Percentiles rank a stretch among this genome's conserved stretches.
Conservation (phyloP, 1,140 invertebrate species). For the Brachionus paranguensis region DNA sequence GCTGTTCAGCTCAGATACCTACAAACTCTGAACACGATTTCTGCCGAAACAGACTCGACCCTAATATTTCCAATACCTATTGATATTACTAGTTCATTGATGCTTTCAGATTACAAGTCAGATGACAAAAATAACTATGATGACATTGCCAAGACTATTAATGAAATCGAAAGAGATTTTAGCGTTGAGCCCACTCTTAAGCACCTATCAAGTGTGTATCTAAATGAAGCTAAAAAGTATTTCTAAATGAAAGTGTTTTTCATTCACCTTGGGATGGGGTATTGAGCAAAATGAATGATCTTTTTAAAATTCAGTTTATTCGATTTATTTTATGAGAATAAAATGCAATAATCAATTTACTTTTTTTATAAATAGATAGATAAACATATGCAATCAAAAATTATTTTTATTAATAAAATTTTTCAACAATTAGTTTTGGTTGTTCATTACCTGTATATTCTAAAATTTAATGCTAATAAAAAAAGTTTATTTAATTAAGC, state of each 20-base stretch:
- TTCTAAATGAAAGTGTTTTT: not conserved
- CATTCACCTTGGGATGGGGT: not conserved
- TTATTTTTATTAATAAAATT: no score
- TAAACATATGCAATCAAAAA: no score
- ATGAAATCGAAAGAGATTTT: not conserved
- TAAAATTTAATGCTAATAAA: no score
- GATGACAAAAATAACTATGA: not conserved
- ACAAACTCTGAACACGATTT: slow-evolving; percentile 85
- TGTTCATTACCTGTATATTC: no score
- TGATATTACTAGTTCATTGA: slow-evolving; percentile 60
- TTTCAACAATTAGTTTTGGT: no score
- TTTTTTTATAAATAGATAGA: not conserved
- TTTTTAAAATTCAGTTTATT: not conserved
- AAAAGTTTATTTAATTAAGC: no score
- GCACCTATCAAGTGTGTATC: not conserved
- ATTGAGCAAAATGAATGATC: not conserved
- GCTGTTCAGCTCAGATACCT: slow-evolving; percentile 71
- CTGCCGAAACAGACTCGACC: slow-evolving; percentile 94
- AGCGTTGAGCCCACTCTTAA: not conserved
- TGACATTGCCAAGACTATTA: not conserved
- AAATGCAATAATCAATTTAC: not conserved
- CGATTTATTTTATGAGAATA: not conserved
- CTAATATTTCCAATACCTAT: slow-evolving; percentile 93
- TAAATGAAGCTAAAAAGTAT: not conserved
- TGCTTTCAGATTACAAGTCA: not conserved